Percentiles rank a stretch among this genome's conserved stretches.
Evolutionary conservation across 2,888 invertebrate species (phyloP).

Genomic region (Koerneria pararmatus): DNA sequence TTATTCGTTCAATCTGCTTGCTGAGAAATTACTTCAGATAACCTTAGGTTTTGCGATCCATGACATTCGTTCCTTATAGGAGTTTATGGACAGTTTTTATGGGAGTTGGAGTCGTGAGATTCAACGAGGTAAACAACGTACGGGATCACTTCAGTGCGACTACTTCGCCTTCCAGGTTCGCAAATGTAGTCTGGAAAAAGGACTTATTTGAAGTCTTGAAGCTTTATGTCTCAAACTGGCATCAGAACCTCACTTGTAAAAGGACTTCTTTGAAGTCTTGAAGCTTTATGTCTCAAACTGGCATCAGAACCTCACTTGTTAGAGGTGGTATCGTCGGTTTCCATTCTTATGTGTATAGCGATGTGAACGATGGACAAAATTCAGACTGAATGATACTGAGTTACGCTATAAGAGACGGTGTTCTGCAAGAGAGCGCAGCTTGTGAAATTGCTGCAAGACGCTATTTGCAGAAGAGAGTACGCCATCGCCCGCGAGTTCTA

Average conservation of each 20-base stretch:
- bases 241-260: no score
- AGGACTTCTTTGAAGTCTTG: background rate
- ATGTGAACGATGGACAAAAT: no score
- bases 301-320: no score
- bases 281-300: conserved; percentile 48
- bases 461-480: conserved; percentile 36
- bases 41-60: background rate
- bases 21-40: background rate
- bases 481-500: conserved; percentile 56
- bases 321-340: no score
- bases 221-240: conserved; percentile 49
- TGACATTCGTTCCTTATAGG: conserved; percentile 30
- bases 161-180: conserved; percentile 16
- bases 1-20: no score
- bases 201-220: background rate
- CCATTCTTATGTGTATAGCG: no score
- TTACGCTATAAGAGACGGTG: no score
- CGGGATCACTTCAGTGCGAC: conserved; percentile 48
- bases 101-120: conserved; percentile 45
- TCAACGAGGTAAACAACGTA: conserved; percentile 58
- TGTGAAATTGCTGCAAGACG: no score
- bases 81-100: conserved; percentile 41
- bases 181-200: background rate
- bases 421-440: no score
- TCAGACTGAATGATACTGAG: no score